These are phyloP conservation scores for Apostichopus leukothele DNA, from an alignment of 53 echinoderm and acorn worm genomes.

Conservation along the genomic window DNA sequence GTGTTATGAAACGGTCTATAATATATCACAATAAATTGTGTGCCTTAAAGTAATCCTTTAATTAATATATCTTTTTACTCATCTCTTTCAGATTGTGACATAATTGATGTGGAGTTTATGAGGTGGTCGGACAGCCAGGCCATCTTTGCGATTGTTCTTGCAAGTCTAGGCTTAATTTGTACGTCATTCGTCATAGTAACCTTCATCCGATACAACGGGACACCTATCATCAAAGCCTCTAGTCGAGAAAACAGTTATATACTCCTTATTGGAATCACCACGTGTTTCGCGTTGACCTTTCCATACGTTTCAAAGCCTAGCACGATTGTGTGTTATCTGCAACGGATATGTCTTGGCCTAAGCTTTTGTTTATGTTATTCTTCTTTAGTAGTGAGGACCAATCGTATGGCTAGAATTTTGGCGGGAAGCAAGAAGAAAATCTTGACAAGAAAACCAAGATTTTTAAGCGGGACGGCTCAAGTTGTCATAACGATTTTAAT, in stretches of 20 bases:
- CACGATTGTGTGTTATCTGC: constrained; percentile 74
- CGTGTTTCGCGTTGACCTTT: constrained; percentile 84
- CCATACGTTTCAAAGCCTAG: constrained; percentile 78
- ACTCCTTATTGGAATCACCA: constrained; percentile 75
- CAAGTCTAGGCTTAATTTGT: constrained; percentile 73
- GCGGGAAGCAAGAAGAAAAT: constrained; percentile 97
- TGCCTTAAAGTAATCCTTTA: too few relatives aligned
- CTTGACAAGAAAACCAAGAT: constrained; percentile 87
- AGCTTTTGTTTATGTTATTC: constrained; percentile 93
- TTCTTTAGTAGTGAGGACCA: constrained; percentile 84
- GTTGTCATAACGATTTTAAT: constrained; percentile 90
- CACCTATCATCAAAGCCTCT: constrained; percentile 94
- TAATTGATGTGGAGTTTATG: constrained; percentile 79
- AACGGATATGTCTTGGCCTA: constrained; percentile 75
- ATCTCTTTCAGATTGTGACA: constrained; percentile 62
- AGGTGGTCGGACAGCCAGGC: constrained; percentile 82
- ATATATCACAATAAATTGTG: too few relatives aligned
- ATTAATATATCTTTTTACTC: neutral
- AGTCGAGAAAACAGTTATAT: constrained; percentile 96
- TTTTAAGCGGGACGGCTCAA: constrained; percentile 89
- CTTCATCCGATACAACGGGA: constrained; percentile 84
- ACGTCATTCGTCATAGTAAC: constrained; percentile 86
- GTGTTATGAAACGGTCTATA: too few relatives aligned
- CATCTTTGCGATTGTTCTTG: constrained; percentile 73
- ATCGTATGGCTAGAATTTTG: constrained; percentile 91